Conservation (phyloP, 1,140 invertebrate genomes). For the Ceratosolen solmsi region DNA sequence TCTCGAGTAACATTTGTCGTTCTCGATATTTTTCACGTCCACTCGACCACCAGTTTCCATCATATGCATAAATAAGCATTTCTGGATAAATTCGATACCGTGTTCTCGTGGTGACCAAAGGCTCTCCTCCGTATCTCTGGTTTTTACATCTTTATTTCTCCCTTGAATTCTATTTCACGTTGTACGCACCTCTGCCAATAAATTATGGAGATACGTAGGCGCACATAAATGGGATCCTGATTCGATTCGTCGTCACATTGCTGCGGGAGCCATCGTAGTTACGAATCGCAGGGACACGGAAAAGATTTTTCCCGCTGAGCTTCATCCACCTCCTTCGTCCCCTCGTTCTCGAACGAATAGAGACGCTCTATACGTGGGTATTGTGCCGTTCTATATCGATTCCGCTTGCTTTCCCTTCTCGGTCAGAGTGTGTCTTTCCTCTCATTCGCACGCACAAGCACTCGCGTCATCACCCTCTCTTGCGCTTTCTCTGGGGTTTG, state of each 20-base stretch:
- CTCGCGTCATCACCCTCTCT: neutral
- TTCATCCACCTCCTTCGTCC: constrained; percentile 53
- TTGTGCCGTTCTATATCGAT: constrained; percentile 52
- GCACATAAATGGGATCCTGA: constrained; percentile 23
- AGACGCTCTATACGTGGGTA: neutral
- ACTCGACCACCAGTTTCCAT: too few relatives aligned
- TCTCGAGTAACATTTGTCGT: too few relatives aligned
- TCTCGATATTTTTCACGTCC: too few relatives aligned
- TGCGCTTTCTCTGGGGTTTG: neutral
- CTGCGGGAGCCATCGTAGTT: neutral
- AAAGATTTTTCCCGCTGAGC: constrained; percentile 52
- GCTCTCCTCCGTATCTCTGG: neutral
- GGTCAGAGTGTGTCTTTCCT: constrained; percentile 54
- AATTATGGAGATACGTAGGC: constrained; percentile 35
- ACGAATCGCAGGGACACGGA: neutral
- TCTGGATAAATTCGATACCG: too few relatives aligned
- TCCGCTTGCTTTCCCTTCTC: constrained; percentile 56
- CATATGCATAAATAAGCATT: too few relatives aligned
- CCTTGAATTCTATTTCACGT: neutral
- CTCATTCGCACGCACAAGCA: neutral
- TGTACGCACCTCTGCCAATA: neutral
- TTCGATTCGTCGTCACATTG: constrained; percentile 35
- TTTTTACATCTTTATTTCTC: neutral
- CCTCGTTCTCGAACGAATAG: constrained; percentile 15
- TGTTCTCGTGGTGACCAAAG: neutral